Evolutionary conservation across 2,797 vertebrate species (phyloP).

Genomic region (Diceros bicornis): DNA sequence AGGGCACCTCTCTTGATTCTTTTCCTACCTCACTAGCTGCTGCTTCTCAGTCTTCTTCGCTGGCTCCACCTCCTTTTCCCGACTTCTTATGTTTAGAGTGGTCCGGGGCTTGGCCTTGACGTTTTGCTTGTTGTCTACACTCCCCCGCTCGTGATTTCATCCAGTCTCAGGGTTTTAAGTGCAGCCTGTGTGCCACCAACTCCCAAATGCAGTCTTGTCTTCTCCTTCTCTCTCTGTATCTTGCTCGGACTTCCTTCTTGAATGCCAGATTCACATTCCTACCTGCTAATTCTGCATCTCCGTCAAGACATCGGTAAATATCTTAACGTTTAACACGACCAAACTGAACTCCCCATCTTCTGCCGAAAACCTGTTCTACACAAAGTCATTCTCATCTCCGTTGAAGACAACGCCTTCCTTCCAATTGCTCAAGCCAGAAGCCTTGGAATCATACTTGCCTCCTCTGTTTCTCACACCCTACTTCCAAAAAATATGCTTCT

Average conservation of each 20-base stretch:
- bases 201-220: background rate
- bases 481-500: background rate
- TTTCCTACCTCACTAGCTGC: background rate
- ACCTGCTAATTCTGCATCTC: background rate
- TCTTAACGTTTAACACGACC: background rate
- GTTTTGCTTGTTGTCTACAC: background rate
- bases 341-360: background rate
- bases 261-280: background rate
- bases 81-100: background rate
- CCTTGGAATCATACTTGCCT: background rate
- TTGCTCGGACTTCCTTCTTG: background rate
- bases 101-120: background rate
- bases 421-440: background rate
- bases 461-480: background rate
- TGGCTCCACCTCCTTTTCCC: background rate
- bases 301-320: background rate
- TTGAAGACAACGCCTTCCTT: background rate
- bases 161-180: background rate
- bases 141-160: background rate
- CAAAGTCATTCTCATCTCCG: accelerated
- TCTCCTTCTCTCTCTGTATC: background rate
- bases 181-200: background rate
- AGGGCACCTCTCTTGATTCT: background rate
- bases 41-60: background rate
- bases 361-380: background rate